phyloP scores from a whole-genome alignment of 2,113 vertebrate genomes.

The Podarcis muralis region DNA sequence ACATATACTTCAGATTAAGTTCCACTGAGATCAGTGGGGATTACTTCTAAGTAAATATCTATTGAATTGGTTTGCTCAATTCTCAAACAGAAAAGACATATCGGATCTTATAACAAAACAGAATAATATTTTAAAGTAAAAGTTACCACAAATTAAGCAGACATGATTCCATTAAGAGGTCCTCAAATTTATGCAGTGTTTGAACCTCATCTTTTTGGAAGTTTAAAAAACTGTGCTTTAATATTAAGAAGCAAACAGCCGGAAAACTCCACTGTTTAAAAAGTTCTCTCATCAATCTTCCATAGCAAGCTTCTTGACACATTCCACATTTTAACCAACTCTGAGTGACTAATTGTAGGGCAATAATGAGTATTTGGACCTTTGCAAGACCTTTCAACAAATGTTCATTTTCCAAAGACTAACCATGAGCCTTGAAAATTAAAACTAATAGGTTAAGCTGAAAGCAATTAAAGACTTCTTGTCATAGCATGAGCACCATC shows the following conservation, averaged over 20 bases:
- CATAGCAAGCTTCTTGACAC: conserved; percentile 10
- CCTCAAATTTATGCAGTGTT: not conserved
- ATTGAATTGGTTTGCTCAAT: not conserved
- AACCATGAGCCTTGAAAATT: conserved; percentile 23
- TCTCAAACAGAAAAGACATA: not conserved
- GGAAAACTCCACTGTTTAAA: not conserved
- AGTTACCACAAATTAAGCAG: not conserved
- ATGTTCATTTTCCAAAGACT: conserved; percentile 28
- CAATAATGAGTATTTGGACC: conserved; percentile 17
- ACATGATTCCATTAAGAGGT: not conserved
- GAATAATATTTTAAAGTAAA: not conserved
- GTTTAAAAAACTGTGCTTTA: not conserved
- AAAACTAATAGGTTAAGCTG: conserved; percentile 27
- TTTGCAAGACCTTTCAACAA: conserved; percentile 35
- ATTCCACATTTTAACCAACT: conserved; percentile 30
- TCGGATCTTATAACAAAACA: not conserved
- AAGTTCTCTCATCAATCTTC: conserved; percentile 32
- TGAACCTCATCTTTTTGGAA: not conserved
- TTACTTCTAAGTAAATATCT: not conserved
- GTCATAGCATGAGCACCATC: not conserved
- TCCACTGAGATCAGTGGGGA: not conserved
- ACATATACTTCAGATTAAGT: not conserved
- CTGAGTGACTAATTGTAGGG: conserved; percentile 35
- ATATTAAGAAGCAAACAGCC: not conserved
- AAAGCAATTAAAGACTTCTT: conserved; percentile 26